These are phyloP conservation scores for Gracilinanus agilis DNA, from an alignment of 2,113 vertebrate species.

Conservation along the genomic window DNA sequence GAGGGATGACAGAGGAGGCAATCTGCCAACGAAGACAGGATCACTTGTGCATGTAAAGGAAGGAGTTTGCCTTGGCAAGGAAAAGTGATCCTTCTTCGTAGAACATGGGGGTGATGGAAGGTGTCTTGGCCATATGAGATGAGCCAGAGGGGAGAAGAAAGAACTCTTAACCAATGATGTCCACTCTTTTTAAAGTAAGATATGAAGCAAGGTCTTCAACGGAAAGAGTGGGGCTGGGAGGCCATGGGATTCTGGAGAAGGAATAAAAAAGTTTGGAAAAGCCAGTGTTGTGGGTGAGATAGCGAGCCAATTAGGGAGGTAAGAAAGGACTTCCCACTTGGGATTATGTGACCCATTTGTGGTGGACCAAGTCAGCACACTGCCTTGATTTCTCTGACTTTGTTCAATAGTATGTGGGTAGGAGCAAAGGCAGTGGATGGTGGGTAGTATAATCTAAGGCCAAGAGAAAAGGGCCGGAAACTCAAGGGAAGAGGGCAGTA, in stretches of 20 bases:
- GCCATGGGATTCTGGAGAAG: not conserved
- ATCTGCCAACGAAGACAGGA: not conserved
- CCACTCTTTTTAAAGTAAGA: not conserved
- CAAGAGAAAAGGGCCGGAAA: not conserved
- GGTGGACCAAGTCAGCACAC: not conserved
- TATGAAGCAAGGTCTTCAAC: not conserved
- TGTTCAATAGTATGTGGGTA: not conserved
- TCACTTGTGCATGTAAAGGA: not conserved
- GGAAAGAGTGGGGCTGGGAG: not conserved
- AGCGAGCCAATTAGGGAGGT: not conserved
- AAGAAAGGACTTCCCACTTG: not conserved
- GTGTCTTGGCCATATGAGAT: not conserved
- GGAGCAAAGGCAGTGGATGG: not conserved
- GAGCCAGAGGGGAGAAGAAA: not conserved
- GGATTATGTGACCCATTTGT: too few species aligned
- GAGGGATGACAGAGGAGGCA: not conserved
- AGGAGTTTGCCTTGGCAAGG: not conserved
- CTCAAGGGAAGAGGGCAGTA: not conserved
- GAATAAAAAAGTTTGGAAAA: not conserved
- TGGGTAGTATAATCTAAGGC: not conserved
- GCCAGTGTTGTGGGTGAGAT: not conserved
- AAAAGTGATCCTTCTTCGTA: not conserved
- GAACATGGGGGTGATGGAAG: not conserved
- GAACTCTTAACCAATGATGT: not conserved
- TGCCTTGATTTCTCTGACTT: not conserved